Evolutionary conservation across 2,888 invertebrate genomes (phyloP).

Genomic region (Euplexia lucipara): DNA sequence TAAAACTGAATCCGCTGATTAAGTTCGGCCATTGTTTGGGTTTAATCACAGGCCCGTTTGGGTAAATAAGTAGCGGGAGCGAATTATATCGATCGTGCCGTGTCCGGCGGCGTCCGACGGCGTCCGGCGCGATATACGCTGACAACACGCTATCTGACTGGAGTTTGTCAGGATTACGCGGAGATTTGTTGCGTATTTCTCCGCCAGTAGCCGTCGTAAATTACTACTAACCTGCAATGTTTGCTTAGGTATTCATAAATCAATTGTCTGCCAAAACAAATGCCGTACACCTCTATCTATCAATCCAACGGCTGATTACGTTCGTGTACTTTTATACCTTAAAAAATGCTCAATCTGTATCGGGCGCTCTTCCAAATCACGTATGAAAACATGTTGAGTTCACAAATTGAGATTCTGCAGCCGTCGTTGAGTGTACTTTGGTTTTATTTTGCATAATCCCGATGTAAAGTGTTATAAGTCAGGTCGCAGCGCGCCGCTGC

Average conservation of each 20-base stretch:
- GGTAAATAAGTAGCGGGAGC: conserved; percentile 65
- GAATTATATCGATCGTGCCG: conserved; percentile 64
- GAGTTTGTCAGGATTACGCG: conserved; percentile 54
- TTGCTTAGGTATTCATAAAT: conserved; percentile 49
- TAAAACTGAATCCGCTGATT: conserved; percentile 65
- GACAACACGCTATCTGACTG: conserved; percentile 41
- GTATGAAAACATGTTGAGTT: conserved; percentile 55
- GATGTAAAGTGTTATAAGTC: conserved; percentile 55
- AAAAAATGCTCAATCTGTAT: conserved; percentile 44
- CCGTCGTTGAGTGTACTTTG: conserved; percentile 38
- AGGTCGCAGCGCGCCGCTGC: conserved; percentile 61
- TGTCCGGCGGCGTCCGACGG: conserved; percentile 1
- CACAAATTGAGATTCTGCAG: conserved; percentile 55
- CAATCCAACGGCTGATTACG: conserved; percentile 11
- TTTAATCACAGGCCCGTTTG: conserved; percentile 73
- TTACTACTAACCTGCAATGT: conserved; percentile 46
- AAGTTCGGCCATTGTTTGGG: conserved; percentile 72
- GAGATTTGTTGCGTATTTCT: conserved; percentile 50
- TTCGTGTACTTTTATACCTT: conserved; percentile 24
- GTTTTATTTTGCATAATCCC: conserved; percentile 57
- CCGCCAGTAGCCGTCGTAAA: conserved; percentile 30
- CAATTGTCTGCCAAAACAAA: conserved; percentile 45
- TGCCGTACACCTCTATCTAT: neutral
- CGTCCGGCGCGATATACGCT: conserved; percentile 24
- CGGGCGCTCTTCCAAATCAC: conserved; percentile 53